phyloP scores from a whole-genome alignment of 35 echinoderm and acorn worm genomes.

The Heliocidaris tuberculata region DNA sequence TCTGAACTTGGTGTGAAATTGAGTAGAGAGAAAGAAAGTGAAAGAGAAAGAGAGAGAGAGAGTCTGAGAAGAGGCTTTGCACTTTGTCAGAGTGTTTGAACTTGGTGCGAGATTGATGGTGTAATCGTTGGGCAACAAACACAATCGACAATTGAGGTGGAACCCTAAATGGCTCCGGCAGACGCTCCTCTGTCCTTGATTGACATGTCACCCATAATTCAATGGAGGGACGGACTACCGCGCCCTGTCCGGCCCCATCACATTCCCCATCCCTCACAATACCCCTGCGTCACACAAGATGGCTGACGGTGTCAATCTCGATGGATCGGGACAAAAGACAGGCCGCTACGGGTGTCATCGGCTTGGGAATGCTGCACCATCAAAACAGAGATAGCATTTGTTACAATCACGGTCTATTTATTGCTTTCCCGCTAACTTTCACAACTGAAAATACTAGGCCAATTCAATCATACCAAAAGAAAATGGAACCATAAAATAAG shows the following conservation, averaged over 20 bases:
- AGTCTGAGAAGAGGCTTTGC: neutral
- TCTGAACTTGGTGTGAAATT: too few species aligned
- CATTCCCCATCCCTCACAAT: slow-evolving; percentile 18
- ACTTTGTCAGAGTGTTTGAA: slow-evolving; percentile 8
- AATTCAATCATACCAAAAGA: too few species aligned
- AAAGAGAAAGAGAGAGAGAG: neutral
- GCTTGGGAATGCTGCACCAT: neutral
- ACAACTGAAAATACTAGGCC: too few species aligned
- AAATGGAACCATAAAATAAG: too few species aligned
- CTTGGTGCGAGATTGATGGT: neutral
- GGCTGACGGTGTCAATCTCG: neutral
- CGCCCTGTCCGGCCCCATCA: slow-evolving; percentile 9
- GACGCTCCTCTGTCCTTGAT: neutral
- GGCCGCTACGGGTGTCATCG: neutral
- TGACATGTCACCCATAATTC: neutral
- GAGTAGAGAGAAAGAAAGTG: neutral
- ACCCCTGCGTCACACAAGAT: neutral
- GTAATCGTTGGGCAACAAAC: slow-evolving; percentile 36
- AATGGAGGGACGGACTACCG: neutral
- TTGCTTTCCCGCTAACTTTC: neutral
- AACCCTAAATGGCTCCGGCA: neutral
- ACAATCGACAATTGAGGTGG: slow-evolving; percentile 30
- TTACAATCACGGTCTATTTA: neutral
- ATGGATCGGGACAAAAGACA: neutral
- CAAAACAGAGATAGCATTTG: neutral